Conservation (phyloP, 2,888 invertebrate species). For the Drosophila nr. perissopoda region DNA sequence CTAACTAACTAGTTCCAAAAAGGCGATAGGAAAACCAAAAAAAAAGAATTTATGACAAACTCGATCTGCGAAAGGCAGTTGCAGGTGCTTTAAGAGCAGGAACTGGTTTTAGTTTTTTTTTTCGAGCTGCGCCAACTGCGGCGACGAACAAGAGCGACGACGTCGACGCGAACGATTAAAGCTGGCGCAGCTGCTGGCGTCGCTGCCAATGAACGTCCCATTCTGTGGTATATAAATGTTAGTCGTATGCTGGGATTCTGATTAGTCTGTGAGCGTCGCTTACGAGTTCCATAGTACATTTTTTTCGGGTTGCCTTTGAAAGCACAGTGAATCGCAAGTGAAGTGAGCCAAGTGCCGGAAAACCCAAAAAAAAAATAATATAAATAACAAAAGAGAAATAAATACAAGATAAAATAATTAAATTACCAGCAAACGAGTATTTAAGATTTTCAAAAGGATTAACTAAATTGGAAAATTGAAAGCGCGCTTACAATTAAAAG, state of each 20-base stretch:
- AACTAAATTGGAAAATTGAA: conserved; percentile 28
- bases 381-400: not conserved
- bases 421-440: conserved; percentile 9
- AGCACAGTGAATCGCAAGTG: conserved; percentile 63
- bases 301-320: conserved; percentile 66
- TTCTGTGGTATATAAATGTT: conserved; percentile 80
- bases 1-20: conserved; percentile 32
- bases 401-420: conserved; percentile 6
- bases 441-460: conserved; percentile 8
- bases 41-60: conserved; percentile 38
- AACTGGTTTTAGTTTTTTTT: conserved; percentile 64
- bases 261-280: conserved; percentile 83
- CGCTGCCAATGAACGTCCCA: conserved; percentile 38
- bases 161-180: conserved; percentile 7
- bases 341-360: conserved; percentile 55
- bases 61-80: conserved; percentile 64
- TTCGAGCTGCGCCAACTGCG: conserved; percentile 26
- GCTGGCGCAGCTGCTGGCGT: conserved; percentile 20
- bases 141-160: conserved; percentile 48
- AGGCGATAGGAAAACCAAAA: conserved; percentile 28
- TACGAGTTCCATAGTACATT: conserved; percentile 74
- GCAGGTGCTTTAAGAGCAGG: conserved; percentile 74
- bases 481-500: conserved; percentile 16
- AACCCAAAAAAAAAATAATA: conserved; percentile 37
- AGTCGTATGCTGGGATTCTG: conserved; percentile 78